phyloP scores from a whole-genome alignment of 1,140 invertebrate genomes.

The Macrotrachela quadricornifera region DNA sequence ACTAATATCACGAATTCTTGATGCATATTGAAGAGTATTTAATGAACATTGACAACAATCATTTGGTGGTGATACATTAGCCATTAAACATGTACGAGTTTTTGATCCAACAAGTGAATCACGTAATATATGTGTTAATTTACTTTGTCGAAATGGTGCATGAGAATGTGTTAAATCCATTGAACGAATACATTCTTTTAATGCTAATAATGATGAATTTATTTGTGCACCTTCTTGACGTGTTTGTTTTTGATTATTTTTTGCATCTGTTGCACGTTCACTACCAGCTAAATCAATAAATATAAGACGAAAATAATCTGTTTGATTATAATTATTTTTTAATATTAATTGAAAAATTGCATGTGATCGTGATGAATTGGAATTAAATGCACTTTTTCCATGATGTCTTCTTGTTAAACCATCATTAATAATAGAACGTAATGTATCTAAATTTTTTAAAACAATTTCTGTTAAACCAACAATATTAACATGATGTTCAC shows the following conservation, averaged over 20 bases:
- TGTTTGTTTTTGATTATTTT: not conserved
- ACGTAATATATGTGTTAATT: conserved; percentile 23
- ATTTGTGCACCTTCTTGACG: conserved; percentile 10
- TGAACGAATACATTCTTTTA: conserved; percentile 29
- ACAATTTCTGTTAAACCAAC: conserved; percentile 25
- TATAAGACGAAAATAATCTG: conserved; percentile 5
- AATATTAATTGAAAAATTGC: conserved; percentile 26
- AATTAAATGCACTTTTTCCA: conserved; percentile 25
- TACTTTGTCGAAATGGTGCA: conserved; percentile 28
- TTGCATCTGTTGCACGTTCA: conserved; percentile 11
- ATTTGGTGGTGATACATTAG: conserved; percentile 1
- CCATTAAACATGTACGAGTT: not conserved
- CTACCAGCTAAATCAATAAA: conserved; percentile 14
- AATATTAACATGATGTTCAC: conserved; percentile 22
- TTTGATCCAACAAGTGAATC: not conserved
- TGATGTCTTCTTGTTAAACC: conserved; percentile 24
- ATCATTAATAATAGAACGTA: conserved; percentile 16
- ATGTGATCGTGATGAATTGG: conserved; percentile 22
- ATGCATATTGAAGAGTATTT: conserved; percentile 4
- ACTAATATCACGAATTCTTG: conserved; percentile 1
- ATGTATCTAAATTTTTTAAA: conserved; percentile 15
- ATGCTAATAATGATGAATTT: conserved; percentile 11
- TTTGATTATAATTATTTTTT: not conserved
- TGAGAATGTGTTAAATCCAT: conserved; percentile 26
- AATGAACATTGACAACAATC: conserved; percentile 1